phyloP scores from a whole-genome alignment of 2,797 vertebrate genomes.

The Sus cebifrons region DNA sequence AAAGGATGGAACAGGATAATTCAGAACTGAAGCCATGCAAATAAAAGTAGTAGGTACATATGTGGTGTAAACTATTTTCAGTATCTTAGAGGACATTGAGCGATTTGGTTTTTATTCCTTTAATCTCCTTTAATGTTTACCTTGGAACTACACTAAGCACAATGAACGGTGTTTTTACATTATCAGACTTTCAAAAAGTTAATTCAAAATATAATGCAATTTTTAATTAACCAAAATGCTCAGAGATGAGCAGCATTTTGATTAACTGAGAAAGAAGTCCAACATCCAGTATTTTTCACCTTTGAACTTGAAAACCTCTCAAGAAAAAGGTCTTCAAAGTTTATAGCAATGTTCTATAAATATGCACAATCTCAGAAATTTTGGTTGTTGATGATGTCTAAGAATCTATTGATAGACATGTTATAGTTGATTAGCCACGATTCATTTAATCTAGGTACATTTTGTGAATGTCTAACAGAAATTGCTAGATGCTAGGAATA shows the following conservation, averaged over 20 bases:
- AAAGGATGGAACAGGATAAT: neutral
- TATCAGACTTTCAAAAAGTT: neutral
- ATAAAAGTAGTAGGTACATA: neutral
- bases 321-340: neutral
- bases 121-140: neutral
- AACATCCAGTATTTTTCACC: neutral
- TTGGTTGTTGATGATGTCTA: neutral
- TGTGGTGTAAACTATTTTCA: neutral
- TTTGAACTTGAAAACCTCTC: neutral
- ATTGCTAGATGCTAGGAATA: neutral
- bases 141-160: neutral
- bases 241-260: neutral
- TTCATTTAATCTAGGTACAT: neutral
- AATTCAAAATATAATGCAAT: neutral
- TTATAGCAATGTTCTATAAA: neutral
- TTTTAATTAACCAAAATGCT: constrained; percentile 9
- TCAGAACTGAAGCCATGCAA: neutral
- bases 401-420: neutral
- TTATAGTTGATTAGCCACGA: neutral
- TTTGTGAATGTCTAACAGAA: constrained; percentile 23
- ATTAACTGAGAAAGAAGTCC: neutral
- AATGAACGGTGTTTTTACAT: neutral
- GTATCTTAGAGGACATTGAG: neutral
- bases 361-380: neutral
- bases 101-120: neutral